A percentile compares a stretch with the other conserved stretches of the same genome.
phyloP scores from a whole-genome alignment of 2,888 invertebrate species.

The Xanthorhoe designata region DNA sequence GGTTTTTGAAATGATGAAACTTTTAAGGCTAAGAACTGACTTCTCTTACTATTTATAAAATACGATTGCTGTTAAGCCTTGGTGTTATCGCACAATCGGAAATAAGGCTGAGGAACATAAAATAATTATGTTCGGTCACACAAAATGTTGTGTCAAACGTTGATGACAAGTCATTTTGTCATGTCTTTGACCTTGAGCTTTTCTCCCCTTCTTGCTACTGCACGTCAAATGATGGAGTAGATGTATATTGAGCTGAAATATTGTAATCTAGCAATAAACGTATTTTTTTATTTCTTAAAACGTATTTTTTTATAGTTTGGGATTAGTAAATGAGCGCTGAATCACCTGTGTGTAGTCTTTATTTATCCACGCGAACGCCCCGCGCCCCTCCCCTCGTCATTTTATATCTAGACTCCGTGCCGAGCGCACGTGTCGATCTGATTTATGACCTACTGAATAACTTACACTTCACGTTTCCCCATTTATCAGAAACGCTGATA shows the following conservation, averaged over 20 bases:
- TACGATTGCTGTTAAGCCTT: not conserved
- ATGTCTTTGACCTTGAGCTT: no score
- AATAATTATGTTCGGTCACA: no score
- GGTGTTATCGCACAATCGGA: not conserved
- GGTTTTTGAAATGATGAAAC: no score
- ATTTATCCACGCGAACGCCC: constrained; percentile 47
- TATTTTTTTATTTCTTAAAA: no score
- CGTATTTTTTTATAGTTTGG: not conserved
- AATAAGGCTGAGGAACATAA: not conserved
- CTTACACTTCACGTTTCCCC: constrained; percentile 48
- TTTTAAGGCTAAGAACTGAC: not conserved
- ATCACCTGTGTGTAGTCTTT: constrained; percentile 47
- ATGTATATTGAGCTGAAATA: no score
- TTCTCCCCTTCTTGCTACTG: no score
- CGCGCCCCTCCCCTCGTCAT: constrained; percentile 47
- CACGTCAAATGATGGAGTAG: no score
- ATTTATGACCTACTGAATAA: constrained; percentile 77
- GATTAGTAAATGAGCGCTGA: constrained; percentile 24
- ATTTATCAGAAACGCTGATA: constrained; percentile 46
- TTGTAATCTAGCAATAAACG: no score
- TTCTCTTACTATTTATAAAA: not conserved
- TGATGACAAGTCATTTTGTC: no score
- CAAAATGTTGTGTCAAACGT: no score
- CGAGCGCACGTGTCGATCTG: constrained; percentile 73
- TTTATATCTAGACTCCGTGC: constrained; percentile 54